phyloP scores from a whole-genome alignment of 2,797 vertebrate species.

The Pseudopleuronectes americanus region DNA sequence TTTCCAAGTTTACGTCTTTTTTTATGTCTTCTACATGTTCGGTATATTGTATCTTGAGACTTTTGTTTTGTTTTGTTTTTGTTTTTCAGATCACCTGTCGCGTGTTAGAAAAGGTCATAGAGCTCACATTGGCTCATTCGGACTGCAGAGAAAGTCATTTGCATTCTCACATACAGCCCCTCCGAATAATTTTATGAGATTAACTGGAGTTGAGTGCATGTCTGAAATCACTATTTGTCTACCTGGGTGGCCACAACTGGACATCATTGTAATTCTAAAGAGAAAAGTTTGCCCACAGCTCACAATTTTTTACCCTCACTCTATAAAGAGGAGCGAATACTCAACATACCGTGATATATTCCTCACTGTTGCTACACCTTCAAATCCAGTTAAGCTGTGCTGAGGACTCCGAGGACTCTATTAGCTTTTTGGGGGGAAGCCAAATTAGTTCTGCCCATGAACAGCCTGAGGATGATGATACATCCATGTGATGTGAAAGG shows the following conservation, averaged over 20 bases:
- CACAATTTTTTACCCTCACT: neutral
- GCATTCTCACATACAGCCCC: no score
- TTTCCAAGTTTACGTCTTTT: no score
- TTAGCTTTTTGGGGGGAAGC: constrained; percentile 31
- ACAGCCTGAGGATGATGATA: constrained; percentile 25
- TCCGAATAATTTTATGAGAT: no score
- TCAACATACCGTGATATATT: constrained; percentile 6
- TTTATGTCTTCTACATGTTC: no score
- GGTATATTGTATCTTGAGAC: no score
- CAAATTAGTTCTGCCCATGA: constrained; percentile 25
- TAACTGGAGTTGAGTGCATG: no score
- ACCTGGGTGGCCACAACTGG: neutral
- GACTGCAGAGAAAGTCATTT: no score
- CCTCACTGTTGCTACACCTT: constrained; percentile 14
- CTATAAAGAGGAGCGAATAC: neutral
- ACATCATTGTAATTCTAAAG: neutral
- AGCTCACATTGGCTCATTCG: no score
- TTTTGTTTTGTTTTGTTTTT: no score
- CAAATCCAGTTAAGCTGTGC: constrained; percentile 35
- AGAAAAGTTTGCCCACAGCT: neutral
- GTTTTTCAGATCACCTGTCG: no score
- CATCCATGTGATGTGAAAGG: constrained; percentile 21
- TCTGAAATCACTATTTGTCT: no score
- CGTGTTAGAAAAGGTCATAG: no score
- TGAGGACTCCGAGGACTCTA: constrained; percentile 25